These are phyloP conservation scores for Hypena proboscidalis DNA, from an alignment of 2,888 invertebrate species.

Conservation along the genomic window DNA sequence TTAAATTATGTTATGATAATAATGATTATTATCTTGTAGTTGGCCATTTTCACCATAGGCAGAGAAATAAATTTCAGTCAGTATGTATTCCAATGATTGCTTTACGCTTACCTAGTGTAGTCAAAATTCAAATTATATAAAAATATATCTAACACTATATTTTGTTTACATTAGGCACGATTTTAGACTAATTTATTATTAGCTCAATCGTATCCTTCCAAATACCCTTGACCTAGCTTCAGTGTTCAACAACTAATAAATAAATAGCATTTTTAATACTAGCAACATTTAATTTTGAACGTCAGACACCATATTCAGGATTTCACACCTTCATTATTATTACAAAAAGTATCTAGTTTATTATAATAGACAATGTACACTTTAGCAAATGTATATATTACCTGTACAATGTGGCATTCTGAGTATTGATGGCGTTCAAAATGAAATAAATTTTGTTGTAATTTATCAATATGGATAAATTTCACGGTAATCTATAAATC, in stretches of 20 bases:
- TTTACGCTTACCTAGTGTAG: constrained; percentile 37
- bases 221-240: constrained; percentile 27
- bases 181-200: constrained; percentile 31
- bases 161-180: constrained; percentile 14
- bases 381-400: constrained; percentile 26
- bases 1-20: too few species aligned
- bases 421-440: constrained; percentile 14
- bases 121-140: constrained; percentile 21
- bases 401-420: constrained; percentile 2
- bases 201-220: constrained; percentile 52
- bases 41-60: too few species aligned
- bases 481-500: constrained; percentile 15
- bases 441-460: constrained; percentile 4
- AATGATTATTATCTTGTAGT: too few species aligned
- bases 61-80: too few species aligned
- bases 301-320: not conserved
- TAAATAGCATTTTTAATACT: constrained; percentile 8
- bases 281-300: constrained; percentile 9
- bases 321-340: not conserved
- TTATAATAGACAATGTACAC: not conserved
- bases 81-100: constrained; percentile 49
- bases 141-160: constrained; percentile 17
- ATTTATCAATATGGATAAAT: constrained; percentile 12
- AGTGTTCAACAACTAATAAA: constrained; percentile 20
- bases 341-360: not conserved